These are phyloP conservation scores for Spilogale gracilis DNA, from an alignment of 2,113 vertebrate species.

Conservation along the genomic window DNA sequence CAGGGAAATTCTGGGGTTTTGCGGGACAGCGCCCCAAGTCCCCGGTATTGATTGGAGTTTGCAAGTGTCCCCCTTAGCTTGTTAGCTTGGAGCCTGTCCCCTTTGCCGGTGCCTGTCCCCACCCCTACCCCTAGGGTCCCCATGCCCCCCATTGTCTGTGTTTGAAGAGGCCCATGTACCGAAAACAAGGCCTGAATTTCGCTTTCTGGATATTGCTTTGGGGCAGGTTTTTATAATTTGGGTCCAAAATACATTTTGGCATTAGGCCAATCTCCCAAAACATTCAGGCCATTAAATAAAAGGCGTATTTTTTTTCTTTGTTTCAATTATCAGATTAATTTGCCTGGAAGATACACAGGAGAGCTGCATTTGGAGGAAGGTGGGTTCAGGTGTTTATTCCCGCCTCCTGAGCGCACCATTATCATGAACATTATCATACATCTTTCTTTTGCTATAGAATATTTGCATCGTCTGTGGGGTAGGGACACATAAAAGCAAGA, in stretches of 20 bases:
- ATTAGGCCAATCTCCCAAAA: conserved; percentile 41
- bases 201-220: not conserved
- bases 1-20: not conserved
- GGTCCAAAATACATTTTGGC: not conserved
- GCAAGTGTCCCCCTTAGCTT: not conserved
- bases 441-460: conserved; percentile 20
- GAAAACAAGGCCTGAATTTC: not conserved
- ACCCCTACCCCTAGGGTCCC: not conserved
- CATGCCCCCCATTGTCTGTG: conserved; percentile 57
- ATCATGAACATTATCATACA: not conserved
- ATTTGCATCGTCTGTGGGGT: conserved; percentile 39
- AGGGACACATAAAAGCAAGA: conserved; percentile 38
- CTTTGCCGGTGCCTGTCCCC: not conserved
- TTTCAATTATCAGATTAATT: conserved; percentile 53
- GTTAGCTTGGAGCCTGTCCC: not conserved
- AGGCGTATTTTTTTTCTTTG: conserved; percentile 36
- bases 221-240: not conserved
- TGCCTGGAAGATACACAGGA: conserved; percentile 34
- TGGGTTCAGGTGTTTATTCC: not conserved
- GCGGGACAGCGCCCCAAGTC: not conserved
- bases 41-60: not conserved
- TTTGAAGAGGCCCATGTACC: not conserved
- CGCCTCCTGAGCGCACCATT: not conserved
- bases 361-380: not conserved
- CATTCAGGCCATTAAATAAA: conserved; percentile 57